Evolutionary conservation across 2,797 vertebrate species (phyloP).

Genomic region (Saxicola maurus): DNA sequence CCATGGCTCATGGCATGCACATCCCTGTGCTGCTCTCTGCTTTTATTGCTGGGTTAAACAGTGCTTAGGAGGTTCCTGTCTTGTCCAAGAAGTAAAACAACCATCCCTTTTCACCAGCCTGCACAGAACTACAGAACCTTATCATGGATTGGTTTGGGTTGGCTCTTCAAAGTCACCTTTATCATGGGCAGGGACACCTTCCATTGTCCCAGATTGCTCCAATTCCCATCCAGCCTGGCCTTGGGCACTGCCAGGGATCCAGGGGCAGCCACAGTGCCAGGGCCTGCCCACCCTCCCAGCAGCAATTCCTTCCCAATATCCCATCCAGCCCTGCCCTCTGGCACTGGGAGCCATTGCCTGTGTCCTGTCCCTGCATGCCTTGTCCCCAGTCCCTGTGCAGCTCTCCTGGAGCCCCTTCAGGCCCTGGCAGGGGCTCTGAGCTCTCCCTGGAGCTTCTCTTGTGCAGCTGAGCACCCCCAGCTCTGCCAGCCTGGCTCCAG

Average conservation of each 20-base stretch:
- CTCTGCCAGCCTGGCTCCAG: too few relatives aligned
- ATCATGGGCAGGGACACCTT: neutral
- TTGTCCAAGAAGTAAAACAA: fast-evolving
- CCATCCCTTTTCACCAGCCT: neutral
- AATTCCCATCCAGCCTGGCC: neutral
- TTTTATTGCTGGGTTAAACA: neutral
- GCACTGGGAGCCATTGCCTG: neutral
- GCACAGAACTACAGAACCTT: neutral
- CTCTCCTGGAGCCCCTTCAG: too few relatives aligned
- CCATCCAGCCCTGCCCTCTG: neutral
- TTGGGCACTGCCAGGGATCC: neutral
- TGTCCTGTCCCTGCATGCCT: neutral
- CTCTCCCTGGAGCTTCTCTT: too few relatives aligned
- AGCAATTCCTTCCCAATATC: neutral
- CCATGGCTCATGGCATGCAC: fast-evolving
- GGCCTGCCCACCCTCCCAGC: neutral
- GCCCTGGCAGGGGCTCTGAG: too few relatives aligned
- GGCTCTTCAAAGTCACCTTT: neutral
- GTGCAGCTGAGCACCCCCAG: too few relatives aligned
- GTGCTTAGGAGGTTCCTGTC: neutral
- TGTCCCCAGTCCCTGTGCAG: too few relatives aligned
- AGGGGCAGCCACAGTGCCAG: neutral
- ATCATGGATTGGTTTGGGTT: neutral
- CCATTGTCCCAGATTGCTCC: fast-evolving
- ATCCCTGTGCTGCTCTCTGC: neutral